Evolutionary conservation across 2,888 invertebrate species (phyloP), one percentile per base, ranked within the genome.

Genomic region (Platerodrilus igneus): DNA sequence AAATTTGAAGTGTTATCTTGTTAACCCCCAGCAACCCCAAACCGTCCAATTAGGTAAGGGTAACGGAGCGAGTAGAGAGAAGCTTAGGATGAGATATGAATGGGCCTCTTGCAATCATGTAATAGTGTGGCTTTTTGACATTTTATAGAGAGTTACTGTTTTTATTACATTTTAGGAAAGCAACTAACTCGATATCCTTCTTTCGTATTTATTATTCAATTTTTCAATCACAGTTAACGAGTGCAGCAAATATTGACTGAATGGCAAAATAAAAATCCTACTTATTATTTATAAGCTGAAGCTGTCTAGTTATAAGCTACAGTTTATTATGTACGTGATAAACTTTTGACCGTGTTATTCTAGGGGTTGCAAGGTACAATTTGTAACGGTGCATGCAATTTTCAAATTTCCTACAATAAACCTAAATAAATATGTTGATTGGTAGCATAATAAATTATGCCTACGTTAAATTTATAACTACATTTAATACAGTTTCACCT

Each of bases 41-140:
- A 59, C 53, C 55, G 58, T 50, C 60, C 61, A 61, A 61, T 61
- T 61, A 61, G 58, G 55, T 42, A 51, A 49, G 52, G 57, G 57
- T 57, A 59, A 58, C 57, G 57, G 57, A 57, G 53, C 55, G 55
- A 37, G 52, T 53, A 52, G 52, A 51, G n/a, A n/a, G 52, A 47
- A 49, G 47, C 41, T 36, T 41, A 47, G 48, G 50, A 47, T 52
- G 50, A 54, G 56, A 54, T 59, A 58, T 56, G 56, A 58, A 56
- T 55, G 55, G 55, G 51, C 47, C 50, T 43, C 41, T 48, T 43
- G 45, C 47, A 44, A 47, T 47, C 57, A 58, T 57, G 55, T 58
- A 56, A 59, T 58, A 55, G 54, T 48, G 47, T 51, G 45, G 38
- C 47, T 50, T 50, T 54, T 50, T 40, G 50, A 52, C 50, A 43